Percentiles rank a stretch among this genome's conserved stretches.
phyloP scores from a whole-genome alignment of 2,113 vertebrate species.

The Tauraco erythrolophus region DNA sequence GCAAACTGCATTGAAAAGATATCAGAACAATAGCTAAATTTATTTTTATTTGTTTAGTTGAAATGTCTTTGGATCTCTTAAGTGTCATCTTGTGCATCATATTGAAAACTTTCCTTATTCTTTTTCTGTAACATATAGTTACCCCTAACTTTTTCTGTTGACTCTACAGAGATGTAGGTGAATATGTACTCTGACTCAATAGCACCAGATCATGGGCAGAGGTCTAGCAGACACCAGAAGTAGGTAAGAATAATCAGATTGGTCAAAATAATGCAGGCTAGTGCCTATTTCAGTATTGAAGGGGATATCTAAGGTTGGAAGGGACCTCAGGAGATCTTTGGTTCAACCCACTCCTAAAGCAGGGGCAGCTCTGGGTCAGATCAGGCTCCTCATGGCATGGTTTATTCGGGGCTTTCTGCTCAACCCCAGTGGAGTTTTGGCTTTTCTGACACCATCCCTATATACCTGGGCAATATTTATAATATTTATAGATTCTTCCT shows the following conservation, averaged over 20 bases:
- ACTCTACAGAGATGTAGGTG: not conserved
- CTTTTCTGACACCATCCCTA: not conserved
- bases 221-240: not conserved
- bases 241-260: not conserved
- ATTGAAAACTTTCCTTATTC: not conserved
- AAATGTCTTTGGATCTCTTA: not conserved
- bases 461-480: not conserved
- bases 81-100: not conserved
- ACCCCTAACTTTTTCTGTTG: not conserved
- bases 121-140: not conserved
- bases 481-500: not conserved
- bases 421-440: not conserved
- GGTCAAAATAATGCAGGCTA: not conserved
- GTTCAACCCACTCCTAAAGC: rapidly evolving
- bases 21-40: not conserved
- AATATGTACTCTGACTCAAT: not conserved
- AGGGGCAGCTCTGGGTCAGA: not conserved
- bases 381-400: not conserved
- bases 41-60: not conserved
- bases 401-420: not conserved
- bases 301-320: not conserved
- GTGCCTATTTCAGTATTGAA: not conserved
- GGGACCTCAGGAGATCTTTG: not conserved
- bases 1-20: not conserved
- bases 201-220: not conserved